These are phyloP conservation scores for Hirtodrosophila duncani DNA, from an alignment of 2,888 invertebrate genomes.

Conservation along the genomic window DNA sequence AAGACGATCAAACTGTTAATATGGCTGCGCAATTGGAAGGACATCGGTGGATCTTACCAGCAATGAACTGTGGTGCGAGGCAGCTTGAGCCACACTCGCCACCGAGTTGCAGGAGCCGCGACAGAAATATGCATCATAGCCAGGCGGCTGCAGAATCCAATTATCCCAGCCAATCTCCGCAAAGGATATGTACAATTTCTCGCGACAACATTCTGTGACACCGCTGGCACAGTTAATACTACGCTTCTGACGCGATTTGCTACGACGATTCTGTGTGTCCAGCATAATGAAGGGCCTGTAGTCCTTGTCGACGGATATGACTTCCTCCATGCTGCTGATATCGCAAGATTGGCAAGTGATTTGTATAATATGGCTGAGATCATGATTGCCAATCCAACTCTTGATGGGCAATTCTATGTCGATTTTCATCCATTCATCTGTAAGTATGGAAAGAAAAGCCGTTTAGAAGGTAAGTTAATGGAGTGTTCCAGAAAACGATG, in stretches of 20 bases:
- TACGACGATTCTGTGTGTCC: slow-evolving; percentile 86
- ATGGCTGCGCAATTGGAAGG: no score
- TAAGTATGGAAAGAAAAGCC: neutral
- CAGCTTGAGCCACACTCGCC: slow-evolving; percentile 84
- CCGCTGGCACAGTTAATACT: slow-evolving; percentile 85
- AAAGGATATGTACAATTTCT: slow-evolving; percentile 89
- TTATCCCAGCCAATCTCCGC: slow-evolving; percentile 92
- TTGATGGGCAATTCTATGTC: slow-evolving; percentile 87
- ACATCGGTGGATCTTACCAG: no score
- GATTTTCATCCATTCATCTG: slow-evolving; percentile 90
- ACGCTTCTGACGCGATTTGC: slow-evolving; percentile 80
- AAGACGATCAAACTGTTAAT: no score
- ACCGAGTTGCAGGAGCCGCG: slow-evolving; percentile 88
- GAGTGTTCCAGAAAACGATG: no score
- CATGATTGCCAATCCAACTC: slow-evolving; percentile 86
- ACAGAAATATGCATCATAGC: slow-evolving; percentile 93
- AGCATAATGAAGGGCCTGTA: slow-evolving; percentile 88
- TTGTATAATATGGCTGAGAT: slow-evolving; percentile 85
- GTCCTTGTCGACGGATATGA: slow-evolving; percentile 85
- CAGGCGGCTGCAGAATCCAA: slow-evolving; percentile 90
- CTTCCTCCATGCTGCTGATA: slow-evolving; percentile 80
- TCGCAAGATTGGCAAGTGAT: slow-evolving; percentile 89
- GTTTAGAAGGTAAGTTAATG: neutral
- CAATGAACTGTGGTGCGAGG: slow-evolving; percentile 85
- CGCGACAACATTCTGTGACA: slow-evolving; percentile 88